Base-by-base conservation (phyloP, 2,113 vertebrate species). In the Nicator chloris region DNA sequence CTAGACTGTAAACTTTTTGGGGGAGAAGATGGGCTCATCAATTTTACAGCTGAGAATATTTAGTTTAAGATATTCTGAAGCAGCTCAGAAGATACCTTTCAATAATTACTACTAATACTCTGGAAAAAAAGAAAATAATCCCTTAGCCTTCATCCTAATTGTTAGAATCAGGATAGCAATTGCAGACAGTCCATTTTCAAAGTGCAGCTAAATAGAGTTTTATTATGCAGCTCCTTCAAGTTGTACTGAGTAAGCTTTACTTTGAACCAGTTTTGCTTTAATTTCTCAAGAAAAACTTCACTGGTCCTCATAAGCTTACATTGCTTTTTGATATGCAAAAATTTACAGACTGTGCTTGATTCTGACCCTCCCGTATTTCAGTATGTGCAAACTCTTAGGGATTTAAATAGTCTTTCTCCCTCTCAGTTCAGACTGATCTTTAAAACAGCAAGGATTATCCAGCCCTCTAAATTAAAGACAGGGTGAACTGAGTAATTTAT, bases 321-420 rank as follows among this genome's bases (percentile, higher is more conserved):
- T 10, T 94, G 88, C 19, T 96, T 94, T 96, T 88, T 96, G 95
- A 97, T 96, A 97, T 92, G 96, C 92, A 96, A 95, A 97, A 97
- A 94, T 82, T 88, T 96, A 95, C 20, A 95, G 93, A 93, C 96
- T 97, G 95, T 97, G 96, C 96, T 98, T 97, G 97, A 95, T 93
- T 97, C 82, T 95, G 88, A 85, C 69, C 91, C 91, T 96, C 92
- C 92, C 89, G 76, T 92, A 91, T 89, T 97, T 95, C 85, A 86
- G 42, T 78, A 91, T 96, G 93, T 97, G 94, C 96, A 97, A 86
- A 97, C 87, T 95, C 66, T 51, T 78, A 92, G 61, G 91, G 91
- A 89, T 93, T 88, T 90, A 86, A 94, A 78, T 92, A 86, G 82
- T 92, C 64, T 59, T 63, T 94, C 80, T 88, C 80, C 77, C 82